phyloP scores from a whole-genome alignment of 2,888 invertebrate species.

The Drosophila acutilabella region DNA sequence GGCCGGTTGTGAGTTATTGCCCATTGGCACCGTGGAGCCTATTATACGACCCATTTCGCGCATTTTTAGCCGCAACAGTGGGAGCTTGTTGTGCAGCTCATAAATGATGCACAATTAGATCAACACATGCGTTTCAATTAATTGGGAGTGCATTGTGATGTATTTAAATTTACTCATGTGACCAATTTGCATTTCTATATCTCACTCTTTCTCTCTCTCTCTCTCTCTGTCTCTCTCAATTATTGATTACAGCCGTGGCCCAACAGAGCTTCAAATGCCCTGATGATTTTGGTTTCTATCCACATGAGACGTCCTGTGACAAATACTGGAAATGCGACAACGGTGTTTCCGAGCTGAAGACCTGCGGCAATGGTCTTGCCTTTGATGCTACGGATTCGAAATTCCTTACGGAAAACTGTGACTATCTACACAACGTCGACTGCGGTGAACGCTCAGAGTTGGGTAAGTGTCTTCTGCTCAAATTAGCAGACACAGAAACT shows the following conservation, averaged over 20 bases:
- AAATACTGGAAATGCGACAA: conserved; percentile 98
- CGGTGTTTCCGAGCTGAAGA: conserved; percentile 94
- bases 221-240: not conserved
- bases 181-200: conserved; percentile 55
- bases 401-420: conserved; percentile 96
- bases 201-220: conserved; percentile 45
- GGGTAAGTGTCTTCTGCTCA: conserved; percentile 86
- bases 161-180: conserved; percentile 38
- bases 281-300: conserved; percentile 97
- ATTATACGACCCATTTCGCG: conserved; percentile 19
- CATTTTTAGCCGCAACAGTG: conserved; percentile 26
- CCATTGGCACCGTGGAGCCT: conserved; percentile 20
- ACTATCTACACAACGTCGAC: conserved; percentile 97
- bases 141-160: conserved; percentile 18
- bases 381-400: conserved; percentile 95
- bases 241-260: conserved; percentile 87
- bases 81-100: conserved; percentile 2
- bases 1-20: conserved; percentile 25
- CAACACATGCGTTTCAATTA: conserved; percentile 50
- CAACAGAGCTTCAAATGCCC: conserved; percentile 96
- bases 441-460: conserved; percentile 95
- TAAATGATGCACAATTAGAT: conserved; percentile 43
- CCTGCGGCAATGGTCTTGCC: conserved; percentile 96
- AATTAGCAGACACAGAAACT: not conserved
- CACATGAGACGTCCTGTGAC: conserved; percentile 95